A percentile compares a stretch with the other conserved stretches of the same genome.
phyloP scores from a whole-genome alignment of 2,797 vertebrate species.

The Ptychadena robeensis region DNA sequence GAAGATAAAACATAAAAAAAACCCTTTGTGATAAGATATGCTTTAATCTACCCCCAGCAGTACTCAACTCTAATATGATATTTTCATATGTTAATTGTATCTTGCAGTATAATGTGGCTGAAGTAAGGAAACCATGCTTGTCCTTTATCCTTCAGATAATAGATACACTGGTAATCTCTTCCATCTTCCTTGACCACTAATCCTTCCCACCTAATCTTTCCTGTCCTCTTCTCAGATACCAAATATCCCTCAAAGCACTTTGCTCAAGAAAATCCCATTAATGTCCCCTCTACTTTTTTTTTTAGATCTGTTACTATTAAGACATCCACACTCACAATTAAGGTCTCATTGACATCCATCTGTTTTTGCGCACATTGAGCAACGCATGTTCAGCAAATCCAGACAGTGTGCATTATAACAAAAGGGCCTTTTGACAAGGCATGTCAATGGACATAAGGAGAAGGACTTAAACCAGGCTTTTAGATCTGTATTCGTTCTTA shows the following conservation, averaged over 20 bases:
- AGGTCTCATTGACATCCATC: no score
- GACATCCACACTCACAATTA: neutral
- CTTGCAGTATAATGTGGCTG: neutral
- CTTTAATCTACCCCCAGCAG: neutral
- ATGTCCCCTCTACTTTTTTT: neutral
- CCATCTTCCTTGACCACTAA: constrained; percentile 48
- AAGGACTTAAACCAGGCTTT: no score
- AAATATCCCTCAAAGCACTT: constrained; percentile 47
- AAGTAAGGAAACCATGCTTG: neutral
- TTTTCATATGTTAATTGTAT: neutral
- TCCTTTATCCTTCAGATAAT: constrained; percentile 15
- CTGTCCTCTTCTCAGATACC: constrained; percentile 46
- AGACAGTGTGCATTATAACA: no score
- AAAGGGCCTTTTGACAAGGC: no score
- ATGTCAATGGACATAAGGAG: no score
- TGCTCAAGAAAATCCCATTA: constrained; percentile 41
- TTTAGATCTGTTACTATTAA: neutral
- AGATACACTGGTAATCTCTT: constrained; percentile 36
- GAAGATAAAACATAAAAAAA: no score
- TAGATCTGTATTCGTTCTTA: no score
- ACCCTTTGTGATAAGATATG: no score
- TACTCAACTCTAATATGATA: no score
- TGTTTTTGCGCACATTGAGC: no score
- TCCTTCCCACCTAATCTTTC: constrained; percentile 53
- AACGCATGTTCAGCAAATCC: no score